Base-by-base conservation (phyloP, 2,797 vertebrate species). In the Poecile montanus region DNA sequence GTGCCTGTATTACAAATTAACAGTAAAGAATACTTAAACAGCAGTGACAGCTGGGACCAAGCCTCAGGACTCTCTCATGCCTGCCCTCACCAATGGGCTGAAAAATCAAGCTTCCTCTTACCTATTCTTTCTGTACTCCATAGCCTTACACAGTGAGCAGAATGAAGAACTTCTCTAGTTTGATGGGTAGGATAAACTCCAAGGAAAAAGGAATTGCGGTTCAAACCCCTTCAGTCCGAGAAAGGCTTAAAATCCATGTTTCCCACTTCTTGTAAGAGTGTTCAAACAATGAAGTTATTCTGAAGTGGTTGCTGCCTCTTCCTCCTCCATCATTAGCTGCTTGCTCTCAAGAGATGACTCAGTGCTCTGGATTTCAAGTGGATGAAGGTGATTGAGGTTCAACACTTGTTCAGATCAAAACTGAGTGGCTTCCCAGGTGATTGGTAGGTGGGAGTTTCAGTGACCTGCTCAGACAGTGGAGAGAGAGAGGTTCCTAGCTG, bases 281-380 rank as follows among this genome's bases (percentile, higher is more conserved):
- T 96, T 95, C 96, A 96, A 95, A 96, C 95, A 96, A 95, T 96
- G 93, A 95, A 96, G 95, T 94, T 96, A 91, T 94, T 94, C 90
- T 96, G 90, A 96, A 96, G 96, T 95, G 96, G 92, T 66, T 94
- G 86, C 95, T 92, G 86, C 86, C 83, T 96, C 95, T 95, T 96
- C 95, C 86, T 95, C 85, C 91, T 93, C 92, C 90, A 94, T 94
- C 95, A 95, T 95, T 96, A 96, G 86, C 93, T 95, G 94, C 88
- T 95, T 94, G 71, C 86, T 95, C 93, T 95, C 83, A 95, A 95
- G 93, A 95, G 84, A 96, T 30, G 53, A 93, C 88, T 95, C 90
- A 36, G 61, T 95, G 92, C 95, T 94, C 91, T 82, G 95, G 89
- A 75, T 96, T 95, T 97, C 95, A 96, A 96, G 95, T 94, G 95